phyloP scores from a whole-genome alignment of 2,888 invertebrate species.

The Aphidoletes aphidimyza region DNA sequence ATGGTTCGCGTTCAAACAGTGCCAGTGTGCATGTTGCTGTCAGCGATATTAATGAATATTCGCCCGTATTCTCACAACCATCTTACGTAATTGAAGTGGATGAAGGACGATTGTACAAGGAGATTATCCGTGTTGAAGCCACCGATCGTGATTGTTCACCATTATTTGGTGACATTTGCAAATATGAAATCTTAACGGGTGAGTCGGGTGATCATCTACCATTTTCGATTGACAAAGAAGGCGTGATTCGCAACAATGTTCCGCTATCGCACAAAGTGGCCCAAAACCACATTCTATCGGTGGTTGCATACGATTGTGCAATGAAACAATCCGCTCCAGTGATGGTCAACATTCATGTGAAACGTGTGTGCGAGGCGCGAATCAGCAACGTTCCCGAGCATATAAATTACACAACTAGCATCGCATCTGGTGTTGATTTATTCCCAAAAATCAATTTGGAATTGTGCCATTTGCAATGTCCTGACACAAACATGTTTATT shows the following conservation, averaged over 20 bases:
- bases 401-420: conserved; percentile 65
- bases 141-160: conserved; percentile 96
- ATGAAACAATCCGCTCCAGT: conserved; percentile 94
- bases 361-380: conserved; percentile 80
- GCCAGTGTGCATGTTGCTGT: conserved; percentile 95
- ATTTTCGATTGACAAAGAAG: conserved; percentile 91
- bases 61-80: conserved; percentile 89
- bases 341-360: conserved; percentile 95
- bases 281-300: conserved; percentile 95
- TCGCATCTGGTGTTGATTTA: conserved; percentile 61
- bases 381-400: conserved; percentile 75
- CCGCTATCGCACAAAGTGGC: conserved; percentile 91
- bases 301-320: conserved; percentile 97
- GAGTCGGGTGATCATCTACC: conserved; percentile 73
- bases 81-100: conserved; percentile 90
- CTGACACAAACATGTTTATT: conserved; percentile 63
- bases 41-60: conserved; percentile 95
- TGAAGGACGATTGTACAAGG: conserved; percentile 89
- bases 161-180: conserved; percentile 93
- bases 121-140: conserved; percentile 91
- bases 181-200: conserved; percentile 93
- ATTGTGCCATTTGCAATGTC: conserved; percentile 67
- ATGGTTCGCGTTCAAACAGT: conserved; percentile 83
- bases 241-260: conserved; percentile 93
- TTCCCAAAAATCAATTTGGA: conserved; percentile 66